A percentile compares a stretch with the other conserved stretches of the same genome.
Evolutionary conservation across 2,113 vertebrate genomes (phyloP).

Genomic region (Phylloscopus trochiloides): DNA sequence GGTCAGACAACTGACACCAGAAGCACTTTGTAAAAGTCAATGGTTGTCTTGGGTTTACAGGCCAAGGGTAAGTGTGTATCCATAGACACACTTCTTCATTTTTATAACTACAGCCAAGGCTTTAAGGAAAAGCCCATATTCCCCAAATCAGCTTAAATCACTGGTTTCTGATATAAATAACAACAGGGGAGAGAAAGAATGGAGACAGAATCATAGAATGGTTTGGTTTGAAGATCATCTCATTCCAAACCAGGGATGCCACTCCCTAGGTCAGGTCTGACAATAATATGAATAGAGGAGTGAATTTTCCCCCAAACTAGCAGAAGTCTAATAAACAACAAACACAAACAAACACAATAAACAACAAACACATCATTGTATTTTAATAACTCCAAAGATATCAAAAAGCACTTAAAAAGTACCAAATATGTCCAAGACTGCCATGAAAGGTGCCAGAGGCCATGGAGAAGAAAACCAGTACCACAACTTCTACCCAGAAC

Average conservation of each 20-base stretch:
- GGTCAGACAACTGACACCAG: slow-evolving; percentile 40
- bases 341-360: not conserved
- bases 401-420: not conserved
- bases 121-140: not conserved
- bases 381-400: not conserved
- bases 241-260: not conserved
- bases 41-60: not conserved
- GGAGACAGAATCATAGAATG: not conserved
- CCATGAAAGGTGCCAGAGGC: not conserved
- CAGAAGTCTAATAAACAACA: not conserved
- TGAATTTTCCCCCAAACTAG: not conserved
- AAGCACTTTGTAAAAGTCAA: slow-evolving; percentile 22
- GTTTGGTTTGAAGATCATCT: not conserved
- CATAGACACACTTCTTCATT: not conserved
- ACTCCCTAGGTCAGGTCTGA: not conserved
- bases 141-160: not conserved
- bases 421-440: not conserved
- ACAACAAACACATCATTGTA: not conserved
- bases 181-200: not conserved
- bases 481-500: not conserved
- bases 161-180: not conserved
- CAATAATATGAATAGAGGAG: not conserved
- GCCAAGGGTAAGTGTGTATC: not conserved
- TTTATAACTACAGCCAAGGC: not conserved
- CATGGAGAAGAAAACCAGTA: not conserved